These are phyloP conservation scores for Morelia viridis DNA, from an alignment of 2,797 vertebrate genomes.

Conservation along the genomic window DNA sequence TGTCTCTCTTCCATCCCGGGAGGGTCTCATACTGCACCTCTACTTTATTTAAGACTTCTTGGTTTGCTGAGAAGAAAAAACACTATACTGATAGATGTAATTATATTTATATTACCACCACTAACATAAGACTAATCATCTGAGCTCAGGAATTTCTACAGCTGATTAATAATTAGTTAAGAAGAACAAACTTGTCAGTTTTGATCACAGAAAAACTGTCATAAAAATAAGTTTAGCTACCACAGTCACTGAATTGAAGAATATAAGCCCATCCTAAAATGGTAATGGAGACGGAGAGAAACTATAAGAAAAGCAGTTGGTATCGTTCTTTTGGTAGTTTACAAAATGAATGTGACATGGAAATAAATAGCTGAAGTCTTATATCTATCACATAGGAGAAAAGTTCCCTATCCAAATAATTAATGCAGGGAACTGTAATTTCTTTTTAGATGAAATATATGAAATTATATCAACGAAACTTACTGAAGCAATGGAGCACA, in stretches of 20 bases:
- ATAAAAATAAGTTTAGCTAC: neutral
- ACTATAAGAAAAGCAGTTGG: neutral
- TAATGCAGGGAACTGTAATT: neutral
- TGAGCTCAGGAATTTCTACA: neutral
- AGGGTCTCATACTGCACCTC: conserved; percentile 93
- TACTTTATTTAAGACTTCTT: conserved; percentile 92
- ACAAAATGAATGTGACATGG: neutral
- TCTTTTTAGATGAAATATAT: neutral
- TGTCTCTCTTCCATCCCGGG: conserved; percentile 92
- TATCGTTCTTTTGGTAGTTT: neutral
- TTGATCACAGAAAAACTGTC: neutral
- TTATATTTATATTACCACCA: neutral
- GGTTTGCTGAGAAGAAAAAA: conserved; percentile 83
- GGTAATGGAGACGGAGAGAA: neutral
- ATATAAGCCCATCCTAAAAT: neutral
- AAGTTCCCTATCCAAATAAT: neutral
- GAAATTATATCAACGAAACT: neutral
- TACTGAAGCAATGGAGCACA: neutral
- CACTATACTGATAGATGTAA: neutral
- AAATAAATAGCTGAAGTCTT: neutral
- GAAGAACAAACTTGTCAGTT: neutral
- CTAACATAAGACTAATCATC: neutral
- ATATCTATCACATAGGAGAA: neutral
- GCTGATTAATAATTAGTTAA: neutral
- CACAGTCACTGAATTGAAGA: neutral